Conservation (phyloP, 2,113 vertebrate species). For the Xenopus borealis region DNA sequence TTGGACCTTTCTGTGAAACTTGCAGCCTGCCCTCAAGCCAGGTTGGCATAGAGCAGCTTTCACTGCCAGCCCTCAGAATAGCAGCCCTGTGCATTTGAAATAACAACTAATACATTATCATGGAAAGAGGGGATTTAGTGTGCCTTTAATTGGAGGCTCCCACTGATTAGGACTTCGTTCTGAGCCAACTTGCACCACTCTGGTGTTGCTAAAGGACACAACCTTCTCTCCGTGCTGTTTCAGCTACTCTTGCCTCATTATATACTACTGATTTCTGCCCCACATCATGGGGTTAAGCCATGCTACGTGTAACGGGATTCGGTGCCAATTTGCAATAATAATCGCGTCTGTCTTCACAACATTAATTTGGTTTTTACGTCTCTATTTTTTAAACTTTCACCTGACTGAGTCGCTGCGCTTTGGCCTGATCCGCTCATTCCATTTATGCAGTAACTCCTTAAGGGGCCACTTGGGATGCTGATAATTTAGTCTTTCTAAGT, state of each 20-base stretch:
- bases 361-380: background rate
- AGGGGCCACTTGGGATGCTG: slow-evolving; percentile 23
- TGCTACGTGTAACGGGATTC: too few relatives aligned
- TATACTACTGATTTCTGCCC: too few relatives aligned
- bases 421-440: slow-evolving; percentile 23
- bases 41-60: too few relatives aligned
- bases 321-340: background rate
- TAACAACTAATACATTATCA: background rate
- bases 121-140: background rate
- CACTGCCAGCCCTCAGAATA: background rate
- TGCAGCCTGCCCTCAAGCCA: too few relatives aligned
- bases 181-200: too few relatives aligned
- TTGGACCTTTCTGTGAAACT: too few relatives aligned
- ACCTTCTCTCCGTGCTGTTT: too few relatives aligned
- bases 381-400: slow-evolving; percentile 1
- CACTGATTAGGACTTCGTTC: too few relatives aligned
- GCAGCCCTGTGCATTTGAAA: background rate
- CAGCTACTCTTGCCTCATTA: too few relatives aligned
- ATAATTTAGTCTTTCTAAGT: slow-evolving; percentile 42
- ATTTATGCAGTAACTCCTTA: slow-evolving; percentile 22
- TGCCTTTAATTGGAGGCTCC: too few relatives aligned
- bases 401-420: slow-evolving; percentile 9
- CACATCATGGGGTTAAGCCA: too few relatives aligned
- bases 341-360: background rate
- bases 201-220: too few relatives aligned